phyloP scores from a whole-genome alignment of 2,113 vertebrate species.

The Genyomyrus donnyi region DNA sequence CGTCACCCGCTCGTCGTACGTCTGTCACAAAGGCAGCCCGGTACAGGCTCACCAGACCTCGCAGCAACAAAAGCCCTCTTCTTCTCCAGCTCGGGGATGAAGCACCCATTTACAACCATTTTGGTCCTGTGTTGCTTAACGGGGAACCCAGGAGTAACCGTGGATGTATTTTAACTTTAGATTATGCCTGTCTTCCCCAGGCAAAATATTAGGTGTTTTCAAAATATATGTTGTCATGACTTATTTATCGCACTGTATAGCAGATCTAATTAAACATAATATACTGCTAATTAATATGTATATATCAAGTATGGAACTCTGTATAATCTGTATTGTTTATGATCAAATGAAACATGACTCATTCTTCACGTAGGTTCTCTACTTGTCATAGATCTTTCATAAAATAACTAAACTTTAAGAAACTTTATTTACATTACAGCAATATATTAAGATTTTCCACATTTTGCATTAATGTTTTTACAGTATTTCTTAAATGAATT shows the following conservation, averaged over 20 bases:
- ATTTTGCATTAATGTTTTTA: background rate
- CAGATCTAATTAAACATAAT: background rate
- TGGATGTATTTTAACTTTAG: background rate
- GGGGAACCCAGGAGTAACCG: background rate
- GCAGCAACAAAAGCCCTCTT: conserved; percentile 22
- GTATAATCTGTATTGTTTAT: background rate
- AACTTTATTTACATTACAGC: background rate
- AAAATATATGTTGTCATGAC: background rate
- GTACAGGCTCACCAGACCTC: conserved; percentile 17
- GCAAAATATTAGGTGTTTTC: background rate
- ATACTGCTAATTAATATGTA: background rate
- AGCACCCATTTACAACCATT: background rate
- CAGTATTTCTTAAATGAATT: background rate
- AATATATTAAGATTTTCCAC: background rate
- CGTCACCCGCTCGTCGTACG: conserved; percentile 23
- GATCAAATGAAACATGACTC: background rate
- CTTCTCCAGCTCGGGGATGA: background rate
- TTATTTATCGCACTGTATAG: background rate
- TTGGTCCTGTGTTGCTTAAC: background rate
- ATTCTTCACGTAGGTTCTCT: background rate
- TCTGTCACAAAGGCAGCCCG: conserved; percentile 17
- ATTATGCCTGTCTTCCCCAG: background rate
- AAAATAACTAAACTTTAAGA: background rate
- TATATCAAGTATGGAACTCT: background rate
- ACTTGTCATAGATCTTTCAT: background rate